These are phyloP conservation scores for Ophiothrix spiculata DNA, from an alignment of 35 echinoderm and acorn worm genomes.

Conservation along the genomic window DNA sequence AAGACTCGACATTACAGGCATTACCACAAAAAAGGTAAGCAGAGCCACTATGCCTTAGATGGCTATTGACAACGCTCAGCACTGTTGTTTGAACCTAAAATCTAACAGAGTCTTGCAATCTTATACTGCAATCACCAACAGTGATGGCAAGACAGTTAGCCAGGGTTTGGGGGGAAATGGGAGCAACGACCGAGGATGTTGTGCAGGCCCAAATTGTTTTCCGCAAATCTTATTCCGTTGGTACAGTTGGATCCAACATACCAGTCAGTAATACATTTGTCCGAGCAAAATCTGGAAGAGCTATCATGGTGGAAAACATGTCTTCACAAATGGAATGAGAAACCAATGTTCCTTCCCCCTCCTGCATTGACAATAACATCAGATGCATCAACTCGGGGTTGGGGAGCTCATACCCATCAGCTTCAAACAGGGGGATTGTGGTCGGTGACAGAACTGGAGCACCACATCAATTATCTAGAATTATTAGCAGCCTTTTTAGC, in stretches of 20 bases:
- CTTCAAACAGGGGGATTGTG: too few relatives aligned
- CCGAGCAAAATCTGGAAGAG: neutral
- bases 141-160: too few relatives aligned
- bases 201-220: neutral
- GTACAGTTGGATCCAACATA: conserved; percentile 1
- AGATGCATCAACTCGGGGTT: conserved; percentile 59
- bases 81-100: too few relatives aligned
- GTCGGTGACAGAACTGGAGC: conserved; percentile 26
- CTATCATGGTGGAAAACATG: conserved; percentile 22
- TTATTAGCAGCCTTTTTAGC: conserved; percentile 57
- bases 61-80: too few relatives aligned
- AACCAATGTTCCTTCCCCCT: neutral
- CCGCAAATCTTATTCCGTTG: neutral
- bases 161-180: conserved; percentile 10
- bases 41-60: too few relatives aligned
- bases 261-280: neutral
- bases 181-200: conserved; percentile 16
- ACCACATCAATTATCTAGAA: conserved; percentile 71
- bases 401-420: too few relatives aligned
- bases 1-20: too few relatives aligned
- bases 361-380: neutral
- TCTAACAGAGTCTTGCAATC: too few relatives aligned
- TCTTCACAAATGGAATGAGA: conserved; percentile 25
- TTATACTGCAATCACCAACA: too few relatives aligned
- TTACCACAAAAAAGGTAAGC: too few relatives aligned